These are phyloP conservation scores for Pongo pygmaeus DNA, from an alignment of 2,113 vertebrate genomes.

Conservation along the genomic window DNA sequence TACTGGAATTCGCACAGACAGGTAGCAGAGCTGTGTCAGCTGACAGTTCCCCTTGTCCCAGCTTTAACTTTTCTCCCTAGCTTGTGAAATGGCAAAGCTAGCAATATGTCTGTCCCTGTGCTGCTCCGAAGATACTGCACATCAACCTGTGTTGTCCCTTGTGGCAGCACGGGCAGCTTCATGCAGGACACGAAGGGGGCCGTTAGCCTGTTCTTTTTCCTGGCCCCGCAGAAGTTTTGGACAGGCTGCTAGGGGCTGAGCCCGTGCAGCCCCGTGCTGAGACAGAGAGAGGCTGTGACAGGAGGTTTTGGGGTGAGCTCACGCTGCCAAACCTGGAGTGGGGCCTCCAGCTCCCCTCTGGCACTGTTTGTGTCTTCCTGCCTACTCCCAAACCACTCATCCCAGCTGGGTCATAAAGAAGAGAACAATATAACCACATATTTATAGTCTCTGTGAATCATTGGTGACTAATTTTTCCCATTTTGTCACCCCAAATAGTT, in stretches of 20 bases:
- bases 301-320: neutral
- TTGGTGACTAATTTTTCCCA: conserved; percentile 79
- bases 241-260: neutral
- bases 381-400: conserved; percentile 79
- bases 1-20: neutral
- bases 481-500: conserved; percentile 76
- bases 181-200: neutral
- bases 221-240: neutral
- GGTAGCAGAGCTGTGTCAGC: neutral
- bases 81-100: neutral
- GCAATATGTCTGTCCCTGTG: neutral
- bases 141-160: too few species aligned
- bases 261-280: neutral
- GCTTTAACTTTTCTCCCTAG: neutral
- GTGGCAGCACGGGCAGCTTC: neutral
- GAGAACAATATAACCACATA: conserved; percentile 80
- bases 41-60: neutral
- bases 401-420: conserved; percentile 78
- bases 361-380: conserved; percentile 75
- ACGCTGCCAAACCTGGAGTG: neutral
- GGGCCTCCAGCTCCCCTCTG: conserved; percentile 33
- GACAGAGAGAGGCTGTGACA: neutral
- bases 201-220: neutral
- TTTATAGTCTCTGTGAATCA: conserved; percentile 82
- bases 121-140: neutral